Conservation (phyloP, 2,113 vertebrate species). For the Tympanuchus pallidicinctus region DNA sequence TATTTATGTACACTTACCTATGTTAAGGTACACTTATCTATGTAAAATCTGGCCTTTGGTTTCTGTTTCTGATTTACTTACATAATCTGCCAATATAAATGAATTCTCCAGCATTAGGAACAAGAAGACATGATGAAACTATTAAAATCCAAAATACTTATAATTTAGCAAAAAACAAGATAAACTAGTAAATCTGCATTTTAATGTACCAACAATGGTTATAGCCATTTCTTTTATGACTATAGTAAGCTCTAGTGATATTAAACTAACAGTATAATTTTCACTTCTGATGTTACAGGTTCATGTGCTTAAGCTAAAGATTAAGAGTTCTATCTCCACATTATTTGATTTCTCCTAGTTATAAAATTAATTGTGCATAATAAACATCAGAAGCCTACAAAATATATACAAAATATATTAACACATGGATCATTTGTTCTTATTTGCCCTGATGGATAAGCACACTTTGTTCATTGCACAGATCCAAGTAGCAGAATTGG, state of each 20-base stretch:
- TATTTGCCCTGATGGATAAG: neutral
- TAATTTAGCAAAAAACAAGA: neutral
- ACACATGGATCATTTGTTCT: neutral
- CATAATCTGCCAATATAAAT: neutral
- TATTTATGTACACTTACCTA: neutral
- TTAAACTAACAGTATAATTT: neutral
- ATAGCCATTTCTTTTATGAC: neutral
- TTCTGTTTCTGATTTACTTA: neutral
- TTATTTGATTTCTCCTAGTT: neutral
- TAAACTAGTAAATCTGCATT: neutral
- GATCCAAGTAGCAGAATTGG: conserved; percentile 39
- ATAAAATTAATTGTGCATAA: neutral
- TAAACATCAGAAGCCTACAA: conserved; percentile 9
- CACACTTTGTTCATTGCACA: conserved; percentile 22
- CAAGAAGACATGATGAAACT: neutral
- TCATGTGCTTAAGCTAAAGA: neutral
- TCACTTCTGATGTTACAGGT: neutral
- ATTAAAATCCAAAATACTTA: neutral
- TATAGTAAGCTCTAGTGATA: neutral
- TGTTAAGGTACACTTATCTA: neutral
- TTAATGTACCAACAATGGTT: neutral
- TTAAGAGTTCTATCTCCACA: neutral
- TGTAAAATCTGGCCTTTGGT: neutral
- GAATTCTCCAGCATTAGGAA: neutral
- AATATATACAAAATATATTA: fast-evolving